Evolutionary conservation across 2,797 vertebrate species (phyloP).

Genomic region (Cynodonichthys magdalenae): DNA sequence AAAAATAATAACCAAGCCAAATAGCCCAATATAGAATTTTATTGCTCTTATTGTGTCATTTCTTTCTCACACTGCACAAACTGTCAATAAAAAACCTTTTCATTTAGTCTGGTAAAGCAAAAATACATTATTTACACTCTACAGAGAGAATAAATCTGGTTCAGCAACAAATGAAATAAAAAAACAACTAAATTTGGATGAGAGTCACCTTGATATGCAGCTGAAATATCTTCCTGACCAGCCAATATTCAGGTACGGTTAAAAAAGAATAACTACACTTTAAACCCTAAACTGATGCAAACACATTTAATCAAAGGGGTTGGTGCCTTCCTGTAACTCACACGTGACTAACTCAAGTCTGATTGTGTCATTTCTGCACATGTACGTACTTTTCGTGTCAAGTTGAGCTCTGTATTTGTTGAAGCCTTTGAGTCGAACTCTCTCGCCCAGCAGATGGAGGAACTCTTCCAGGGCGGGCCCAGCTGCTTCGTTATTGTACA

Average conservation of each 20-base stretch:
- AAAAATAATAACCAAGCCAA: too few species aligned
- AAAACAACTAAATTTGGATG: too few species aligned
- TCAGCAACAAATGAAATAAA: too few species aligned
- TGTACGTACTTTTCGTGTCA: conserved; percentile 92
- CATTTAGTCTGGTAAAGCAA: too few species aligned
- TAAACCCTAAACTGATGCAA: background rate
- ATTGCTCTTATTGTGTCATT: too few species aligned
- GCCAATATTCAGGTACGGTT: background rate
- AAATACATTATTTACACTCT: too few species aligned
- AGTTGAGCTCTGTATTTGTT: conserved; percentile 96
- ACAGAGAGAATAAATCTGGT: too few species aligned
- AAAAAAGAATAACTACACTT: background rate
- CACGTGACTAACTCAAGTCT: background rate
- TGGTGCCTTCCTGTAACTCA: background rate
- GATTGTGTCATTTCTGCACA: background rate
- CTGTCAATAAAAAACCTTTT: too few species aligned
- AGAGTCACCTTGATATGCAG: too few species aligned
- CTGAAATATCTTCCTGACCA: too few species aligned
- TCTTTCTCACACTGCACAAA: too few species aligned
- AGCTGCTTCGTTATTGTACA: conserved; percentile 97
- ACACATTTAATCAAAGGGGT: background rate
- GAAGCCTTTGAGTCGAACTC: conserved; percentile 96
- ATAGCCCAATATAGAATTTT: too few species aligned
- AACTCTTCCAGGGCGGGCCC: conserved; percentile 96
- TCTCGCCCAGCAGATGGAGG: conserved; percentile 94